These are phyloP conservation scores for Pristionchus mayeri DNA, from an alignment of 2,888 invertebrate species.

Conservation along the genomic window DNA sequence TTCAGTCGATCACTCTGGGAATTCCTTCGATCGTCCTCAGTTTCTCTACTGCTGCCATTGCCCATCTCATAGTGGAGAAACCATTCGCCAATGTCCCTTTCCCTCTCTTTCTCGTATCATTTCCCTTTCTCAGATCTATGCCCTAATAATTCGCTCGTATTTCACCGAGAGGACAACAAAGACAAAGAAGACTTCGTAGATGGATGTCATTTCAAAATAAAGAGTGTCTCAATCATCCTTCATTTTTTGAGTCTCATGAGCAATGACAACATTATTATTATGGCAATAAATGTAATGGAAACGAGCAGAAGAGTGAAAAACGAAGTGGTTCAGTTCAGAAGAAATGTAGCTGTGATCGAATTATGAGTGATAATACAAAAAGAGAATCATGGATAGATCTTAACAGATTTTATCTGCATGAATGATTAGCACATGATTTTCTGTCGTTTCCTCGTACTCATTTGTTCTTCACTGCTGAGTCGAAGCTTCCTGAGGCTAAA, in stretches of 20 bases:
- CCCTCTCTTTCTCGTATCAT: background rate
- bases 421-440: constrained; percentile 9
- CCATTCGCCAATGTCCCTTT: background rate
- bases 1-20: constrained; percentile 30
- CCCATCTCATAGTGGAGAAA: constrained; percentile 6
- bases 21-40: background rate
- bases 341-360: too few species aligned
- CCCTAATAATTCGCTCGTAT: background rate
- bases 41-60: constrained; percentile 5
- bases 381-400: too few species aligned
- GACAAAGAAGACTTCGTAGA: background rate
- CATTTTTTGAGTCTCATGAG: too few species aligned
- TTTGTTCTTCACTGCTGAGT: background rate
- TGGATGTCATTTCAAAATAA: background rate
- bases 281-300: too few species aligned
- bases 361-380: too few species aligned
- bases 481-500: background rate
- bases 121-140: background rate
- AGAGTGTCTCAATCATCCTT: background rate
- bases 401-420: constrained; percentile 19
- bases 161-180: background rate
- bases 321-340: too few species aligned
- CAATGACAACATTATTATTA: too few species aligned
- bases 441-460: background rate
- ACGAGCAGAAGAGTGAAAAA: too few species aligned